Conservation (phyloP, 2,888 invertebrate species). For the Phaonia tiefii region DNA sequence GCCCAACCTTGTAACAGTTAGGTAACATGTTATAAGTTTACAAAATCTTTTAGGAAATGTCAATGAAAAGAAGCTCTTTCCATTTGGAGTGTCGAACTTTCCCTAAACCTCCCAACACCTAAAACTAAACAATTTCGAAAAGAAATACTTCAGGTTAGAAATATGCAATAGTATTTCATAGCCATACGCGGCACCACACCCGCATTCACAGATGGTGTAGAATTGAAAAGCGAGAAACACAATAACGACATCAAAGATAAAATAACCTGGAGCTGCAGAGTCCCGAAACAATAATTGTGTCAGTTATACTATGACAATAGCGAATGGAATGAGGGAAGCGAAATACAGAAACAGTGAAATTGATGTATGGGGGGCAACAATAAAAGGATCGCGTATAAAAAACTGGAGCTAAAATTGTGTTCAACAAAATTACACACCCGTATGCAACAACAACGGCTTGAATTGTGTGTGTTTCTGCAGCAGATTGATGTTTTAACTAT, state of each 20-base stretch:
- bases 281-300: not conserved
- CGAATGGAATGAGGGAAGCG: not conserved
- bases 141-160: no score
- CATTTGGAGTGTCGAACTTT: no score
- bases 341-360: not conserved
- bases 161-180: not conserved
- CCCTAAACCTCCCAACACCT: no score
- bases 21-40: no score
- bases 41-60: no score
- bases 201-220: no score
- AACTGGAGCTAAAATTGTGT: not conserved
- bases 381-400: not conserved
- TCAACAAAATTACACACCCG: not conserved
- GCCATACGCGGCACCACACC: conserved; percentile 2
- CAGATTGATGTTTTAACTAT: conserved; percentile 5
- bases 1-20: no score
- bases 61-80: no score
- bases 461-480: not conserved
- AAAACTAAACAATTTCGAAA: no score
- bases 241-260: not conserved
- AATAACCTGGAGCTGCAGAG: no score
- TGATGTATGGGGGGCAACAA: not conserved
- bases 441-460: not conserved
- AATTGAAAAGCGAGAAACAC: not conserved
- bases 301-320: not conserved